Evolutionary conservation across 2,888 invertebrate genomes (phyloP), one percentile per base, ranked within the genome.

Genomic region (Elgonia sp.): DNA sequence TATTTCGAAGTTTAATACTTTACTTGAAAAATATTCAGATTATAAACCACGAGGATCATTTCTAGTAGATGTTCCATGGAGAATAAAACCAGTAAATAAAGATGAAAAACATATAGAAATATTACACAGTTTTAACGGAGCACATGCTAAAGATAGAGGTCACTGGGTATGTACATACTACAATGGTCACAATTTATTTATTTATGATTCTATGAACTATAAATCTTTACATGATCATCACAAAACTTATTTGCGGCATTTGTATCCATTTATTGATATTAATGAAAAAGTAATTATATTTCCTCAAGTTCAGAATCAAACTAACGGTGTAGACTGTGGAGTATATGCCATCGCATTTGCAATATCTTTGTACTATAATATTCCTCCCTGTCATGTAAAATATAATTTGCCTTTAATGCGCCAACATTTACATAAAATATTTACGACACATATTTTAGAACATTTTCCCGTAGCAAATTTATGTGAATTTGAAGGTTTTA

Each of bases 61-160:
- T 42, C 67, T 18, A n/a, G 10, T 67, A 46, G 1, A 67, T 42
- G 42, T 1, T 8, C 67, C 67, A 18, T 67, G 20, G 67, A 5
- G 0, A 42, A 67, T 67, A 10, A 46, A 46, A 21, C 21, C 67
- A 42, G 67, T 67, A 42, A 20, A 46, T n/a, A 5, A 9, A 67
- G 42, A 67, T 46, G 20, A 65, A 39, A 65, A 37, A 39, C 63
- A 65, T 65, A 65, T 65, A 65, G 63, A 65, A 39, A 65, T 65
- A 16, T 40, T 65, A 39, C n/a, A 40, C 39, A 65, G 63, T 65
- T 65, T 16, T 65, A 39, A 65, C 9, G 63, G 63, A 7, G n/a
- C 9, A n/a, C 4, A 5, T 14, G 21, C 63, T 65, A 14, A n/a
- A 39, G 63, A 65, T 40, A 9, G 7, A n/a, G 63, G 63, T 65